Conservation (phyloP, 2,797 vertebrate genomes). For the Onychomys arenicola region DNA sequence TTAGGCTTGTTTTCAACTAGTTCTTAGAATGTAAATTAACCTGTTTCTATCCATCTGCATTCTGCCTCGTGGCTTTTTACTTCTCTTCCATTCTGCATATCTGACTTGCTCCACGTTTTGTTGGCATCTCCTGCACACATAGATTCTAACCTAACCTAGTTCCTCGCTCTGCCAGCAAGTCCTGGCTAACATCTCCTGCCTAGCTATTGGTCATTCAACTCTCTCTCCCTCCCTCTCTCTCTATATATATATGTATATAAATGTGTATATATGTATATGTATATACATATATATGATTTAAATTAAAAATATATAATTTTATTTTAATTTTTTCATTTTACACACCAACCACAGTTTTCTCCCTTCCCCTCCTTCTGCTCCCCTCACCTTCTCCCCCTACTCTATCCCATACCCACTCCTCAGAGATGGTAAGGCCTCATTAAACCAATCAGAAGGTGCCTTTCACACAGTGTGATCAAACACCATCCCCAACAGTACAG, state of each 20-base stretch:
- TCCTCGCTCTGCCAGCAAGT: not conserved
- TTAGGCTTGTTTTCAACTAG: not conserved
- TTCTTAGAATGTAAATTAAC: not conserved
- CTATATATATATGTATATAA: not conserved
- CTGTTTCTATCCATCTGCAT: not conserved
- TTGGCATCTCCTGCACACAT: not conserved
- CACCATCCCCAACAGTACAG: not conserved
- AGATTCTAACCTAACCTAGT: not conserved
- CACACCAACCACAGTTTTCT: no score
- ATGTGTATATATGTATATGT: no score
- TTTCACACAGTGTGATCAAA: not conserved
- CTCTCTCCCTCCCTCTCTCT: not conserved
- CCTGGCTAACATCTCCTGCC: not conserved
- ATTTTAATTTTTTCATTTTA: no score
- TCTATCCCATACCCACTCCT: no score
- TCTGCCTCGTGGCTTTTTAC: not conserved
- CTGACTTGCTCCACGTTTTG: not conserved
- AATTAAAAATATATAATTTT: no score
- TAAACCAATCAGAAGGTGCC: not conserved
- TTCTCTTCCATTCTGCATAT: accelerated
- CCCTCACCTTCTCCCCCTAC: no score
- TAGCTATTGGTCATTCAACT: not conserved
- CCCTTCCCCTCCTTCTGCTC: no score
- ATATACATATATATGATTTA: no score
- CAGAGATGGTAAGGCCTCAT: not conserved